These are phyloP conservation scores for Cylloceria caligata DNA, from an alignment of 2,888 invertebrate genomes.

Conservation along the genomic window DNA sequence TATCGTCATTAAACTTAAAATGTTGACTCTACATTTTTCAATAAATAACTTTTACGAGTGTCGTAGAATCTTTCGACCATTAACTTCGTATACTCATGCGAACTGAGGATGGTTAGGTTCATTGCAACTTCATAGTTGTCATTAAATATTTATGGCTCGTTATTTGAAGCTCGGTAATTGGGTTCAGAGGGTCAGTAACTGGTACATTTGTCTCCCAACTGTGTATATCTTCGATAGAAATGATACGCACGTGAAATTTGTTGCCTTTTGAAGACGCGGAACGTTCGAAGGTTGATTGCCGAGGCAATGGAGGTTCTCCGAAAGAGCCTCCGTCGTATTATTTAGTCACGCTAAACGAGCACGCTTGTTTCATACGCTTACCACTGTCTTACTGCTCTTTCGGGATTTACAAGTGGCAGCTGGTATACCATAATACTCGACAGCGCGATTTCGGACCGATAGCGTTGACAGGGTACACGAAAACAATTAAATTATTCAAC, in stretches of 20 bases:
- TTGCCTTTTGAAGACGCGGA: not conserved
- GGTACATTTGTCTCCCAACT: not conserved
- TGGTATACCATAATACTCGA: not conserved
- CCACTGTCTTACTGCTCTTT: conserved; percentile 3
- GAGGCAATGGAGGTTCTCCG: not conserved
- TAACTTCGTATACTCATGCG: not conserved
- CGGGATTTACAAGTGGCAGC: conserved; percentile 17
- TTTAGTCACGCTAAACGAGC: conserved; percentile 29
- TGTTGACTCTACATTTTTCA: not conserved
- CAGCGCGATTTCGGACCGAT: conserved; percentile 36
- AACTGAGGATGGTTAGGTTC: not conserved
- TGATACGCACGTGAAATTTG: not conserved
- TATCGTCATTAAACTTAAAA: not conserved
- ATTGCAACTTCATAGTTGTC: conserved; percentile 12
- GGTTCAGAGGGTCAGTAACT: conserved; percentile 10
- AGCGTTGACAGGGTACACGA: conserved; percentile 61
- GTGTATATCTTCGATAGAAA: not conserved
- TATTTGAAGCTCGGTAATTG: not conserved
- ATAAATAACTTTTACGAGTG: conserved; percentile 1
- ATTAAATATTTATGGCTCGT: conserved; percentile 14
- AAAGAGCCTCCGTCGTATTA: conserved; percentile 24
- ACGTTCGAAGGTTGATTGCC: not conserved
- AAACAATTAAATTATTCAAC: conserved; percentile 64
- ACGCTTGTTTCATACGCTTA: conserved; percentile 3
- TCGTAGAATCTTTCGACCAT: not conserved